phyloP scores from a whole-genome alignment of 2,888 invertebrate species.

The Pogonocherus hispidulus region DNA sequence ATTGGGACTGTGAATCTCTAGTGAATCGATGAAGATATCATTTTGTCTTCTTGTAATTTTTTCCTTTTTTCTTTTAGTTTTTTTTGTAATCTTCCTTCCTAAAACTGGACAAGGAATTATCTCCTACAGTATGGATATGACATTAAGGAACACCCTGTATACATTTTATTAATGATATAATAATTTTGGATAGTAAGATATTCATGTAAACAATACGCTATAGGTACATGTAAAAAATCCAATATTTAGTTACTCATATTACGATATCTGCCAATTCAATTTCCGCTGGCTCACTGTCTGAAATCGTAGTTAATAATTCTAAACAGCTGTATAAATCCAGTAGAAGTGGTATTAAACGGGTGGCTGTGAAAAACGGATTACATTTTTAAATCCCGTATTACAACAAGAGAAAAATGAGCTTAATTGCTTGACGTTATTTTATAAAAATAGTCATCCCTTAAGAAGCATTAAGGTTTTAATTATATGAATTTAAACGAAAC shows the following conservation, averaged over 20 bases:
- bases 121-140: too few relatives aligned
- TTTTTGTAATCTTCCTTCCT: too few relatives aligned
- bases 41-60: too few relatives aligned
- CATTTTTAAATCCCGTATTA: slow-evolving; percentile 45
- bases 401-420: slow-evolving; percentile 43
- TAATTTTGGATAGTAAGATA: too few relatives aligned
- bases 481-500: slow-evolving; percentile 6
- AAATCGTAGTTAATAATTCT: neutral
- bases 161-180: too few relatives aligned
- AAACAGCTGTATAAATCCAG: slow-evolving; percentile 15
- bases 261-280: neutral
- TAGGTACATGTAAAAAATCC: neutral
- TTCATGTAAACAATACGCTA: too few relatives aligned
- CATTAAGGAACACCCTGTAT: too few relatives aligned
- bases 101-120: too few relatives aligned
- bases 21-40: too few relatives aligned
- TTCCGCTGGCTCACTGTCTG: neutral
- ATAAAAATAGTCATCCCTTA: slow-evolving; percentile 40
- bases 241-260: neutral
- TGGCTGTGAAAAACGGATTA: slow-evolving; percentile 42
- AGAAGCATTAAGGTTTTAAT: slow-evolving; percentile 39
- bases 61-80: too few relatives aligned
- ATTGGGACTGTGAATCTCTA: too few relatives aligned
- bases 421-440: slow-evolving; percentile 41
- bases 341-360: slow-evolving; percentile 26